A percentile compares a stretch with the other conserved stretches of the same genome.
These are phyloP conservation scores for Leptura quadrifasciata DNA, from an alignment of 2,888 invertebrate species.

Conservation along the genomic window DNA sequence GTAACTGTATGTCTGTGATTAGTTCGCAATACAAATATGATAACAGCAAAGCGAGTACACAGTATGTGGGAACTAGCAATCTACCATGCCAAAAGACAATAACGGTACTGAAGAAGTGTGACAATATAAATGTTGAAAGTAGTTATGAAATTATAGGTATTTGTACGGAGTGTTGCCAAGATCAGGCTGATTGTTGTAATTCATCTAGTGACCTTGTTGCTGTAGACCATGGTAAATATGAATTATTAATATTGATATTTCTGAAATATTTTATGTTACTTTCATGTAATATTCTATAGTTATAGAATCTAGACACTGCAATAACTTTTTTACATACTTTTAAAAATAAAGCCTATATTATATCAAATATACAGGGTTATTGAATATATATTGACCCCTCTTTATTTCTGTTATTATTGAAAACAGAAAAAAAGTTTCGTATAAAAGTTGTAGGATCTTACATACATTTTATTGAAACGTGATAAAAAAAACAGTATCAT, in stretches of 20 bases:
- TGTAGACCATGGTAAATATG: background rate
- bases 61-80: background rate
- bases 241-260: background rate
- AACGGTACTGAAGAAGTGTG: background rate
- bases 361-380: no score
- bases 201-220: background rate
- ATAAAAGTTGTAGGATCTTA: no score
- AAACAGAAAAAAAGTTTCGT: no score
- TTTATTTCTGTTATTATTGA: no score
- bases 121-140: background rate
- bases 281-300: no score
- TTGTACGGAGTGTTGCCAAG: background rate
- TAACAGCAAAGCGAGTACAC: background rate
- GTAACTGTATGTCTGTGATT: constrained; percentile 53
- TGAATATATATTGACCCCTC: no score
- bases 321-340: no score
- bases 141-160: constrained; percentile 5
- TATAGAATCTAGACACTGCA: no score
- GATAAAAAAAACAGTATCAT: no score
- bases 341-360: no score
- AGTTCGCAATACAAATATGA: constrained; percentile 42
- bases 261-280: background rate
- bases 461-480: no score
- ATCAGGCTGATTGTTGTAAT: background rate
- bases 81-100: background rate